Percentiles rank a stretch among this genome's conserved stretches.
Evolutionary conservation across 2,888 invertebrate genomes (phyloP).

Genomic region (Lamellibrachia satsuma): DNA sequence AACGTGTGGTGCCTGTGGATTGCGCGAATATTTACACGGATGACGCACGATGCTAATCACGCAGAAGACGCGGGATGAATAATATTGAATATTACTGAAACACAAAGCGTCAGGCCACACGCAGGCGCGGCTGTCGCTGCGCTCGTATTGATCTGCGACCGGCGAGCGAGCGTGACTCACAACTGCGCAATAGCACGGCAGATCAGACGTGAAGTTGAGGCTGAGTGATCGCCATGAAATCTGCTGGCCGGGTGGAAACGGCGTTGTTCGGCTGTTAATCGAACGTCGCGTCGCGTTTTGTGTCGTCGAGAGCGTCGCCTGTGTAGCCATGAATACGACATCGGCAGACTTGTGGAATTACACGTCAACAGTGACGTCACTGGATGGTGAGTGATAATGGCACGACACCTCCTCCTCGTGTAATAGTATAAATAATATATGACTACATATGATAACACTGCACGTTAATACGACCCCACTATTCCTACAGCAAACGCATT

Average conservation of each 20-base stretch:
- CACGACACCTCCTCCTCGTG: neutral
- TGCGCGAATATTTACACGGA: neutral
- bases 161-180: neutral
- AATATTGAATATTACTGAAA: neutral
- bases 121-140: neutral
- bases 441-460: neutral
- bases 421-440: neutral
- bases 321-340: neutral
- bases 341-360: neutral
- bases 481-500: neutral
- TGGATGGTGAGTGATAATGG: neutral
- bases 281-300: neutral
- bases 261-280: neutral
- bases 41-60: neutral
- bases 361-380: neutral
- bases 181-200: constrained; percentile 12
- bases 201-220: neutral
- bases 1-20: neutral
- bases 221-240: neutral
- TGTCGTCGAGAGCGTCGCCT: neutral
- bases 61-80: neutral
- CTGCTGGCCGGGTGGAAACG: neutral
- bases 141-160: neutral
- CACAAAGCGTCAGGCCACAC: neutral
- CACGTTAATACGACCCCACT: neutral